Base-by-base conservation (phyloP, 2,888 invertebrate genomes). In the Nomada flava region DNA sequence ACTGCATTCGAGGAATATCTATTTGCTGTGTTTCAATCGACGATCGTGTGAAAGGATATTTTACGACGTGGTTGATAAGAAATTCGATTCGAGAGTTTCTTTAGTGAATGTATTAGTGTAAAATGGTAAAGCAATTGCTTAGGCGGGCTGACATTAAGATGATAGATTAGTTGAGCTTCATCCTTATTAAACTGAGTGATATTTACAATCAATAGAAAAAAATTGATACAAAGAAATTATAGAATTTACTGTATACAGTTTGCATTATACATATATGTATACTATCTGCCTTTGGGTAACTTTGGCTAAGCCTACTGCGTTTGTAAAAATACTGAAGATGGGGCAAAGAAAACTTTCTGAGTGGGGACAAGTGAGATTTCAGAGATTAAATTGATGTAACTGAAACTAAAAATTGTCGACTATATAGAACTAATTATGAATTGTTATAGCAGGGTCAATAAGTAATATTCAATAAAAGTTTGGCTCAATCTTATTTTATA, bases 171-270 rank as follows among this genome's bases (percentile, higher is more conserved):
- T 36, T 36, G 36, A 7, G 36, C 36, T 36, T 36, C 36, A 36
- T 36, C 36, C 0, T 1, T 1, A 36, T 36, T 36, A 36, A 36
- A 36, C 36, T 36, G 0, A 5, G 36, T 36, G 36, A 36, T 36
- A 36, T 7, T 36, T 36, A 36, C 1, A 1, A 36, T 36, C 7
- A 36, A 36, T 36, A 36, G 36, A 36, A 36, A 36, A 36, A 7
- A 36, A 36, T 36, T 20, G 10, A 9, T 59, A 15, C 26, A 15
- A 20, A 7, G 15, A 18, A 44, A 44, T 44, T 15, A 26, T 3
- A 15, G 36, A 59, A 26, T 47, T 29, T n/a, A 76, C 68, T 44
- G n/a, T n/a, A 13, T 50, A 52, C 63, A 79, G 69, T 79, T 69
- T 36, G 36, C 36, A 36, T 36, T 36, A 36, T 36, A 36, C 7